A percentile compares a stretch with the other conserved stretches of the same genome.
Conservation (phyloP, 2,888 invertebrate species). For the Drosophila meridionalis region DNA sequence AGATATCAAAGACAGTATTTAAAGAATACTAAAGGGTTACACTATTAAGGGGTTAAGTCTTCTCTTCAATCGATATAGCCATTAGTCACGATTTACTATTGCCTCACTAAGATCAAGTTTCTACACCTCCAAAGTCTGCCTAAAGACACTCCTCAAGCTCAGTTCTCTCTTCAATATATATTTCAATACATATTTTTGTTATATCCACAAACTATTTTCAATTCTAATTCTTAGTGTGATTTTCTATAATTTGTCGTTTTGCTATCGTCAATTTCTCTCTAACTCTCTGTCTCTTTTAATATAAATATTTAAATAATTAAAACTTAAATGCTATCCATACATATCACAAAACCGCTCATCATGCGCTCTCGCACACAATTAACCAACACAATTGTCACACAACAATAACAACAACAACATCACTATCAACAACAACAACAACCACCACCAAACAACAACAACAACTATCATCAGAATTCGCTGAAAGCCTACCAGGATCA, state of each 20-base stretch:
- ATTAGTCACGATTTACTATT: no score
- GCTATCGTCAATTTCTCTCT: conserved; percentile 14
- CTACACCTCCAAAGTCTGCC: not conserved
- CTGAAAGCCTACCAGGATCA: conserved; percentile 93
- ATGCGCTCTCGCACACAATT: conserved; percentile 53
- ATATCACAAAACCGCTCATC: conserved; percentile 56
- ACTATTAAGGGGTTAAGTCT: not conserved
- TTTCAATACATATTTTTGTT: not conserved
- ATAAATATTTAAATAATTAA: conserved; percentile 37
- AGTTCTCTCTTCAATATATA: conserved; percentile 8
- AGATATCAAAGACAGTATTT: not conserved
- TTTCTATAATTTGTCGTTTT: conserved; percentile 29
- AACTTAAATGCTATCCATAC: conserved; percentile 67
- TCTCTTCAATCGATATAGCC: not conserved
- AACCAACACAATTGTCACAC: conserved; percentile 37
- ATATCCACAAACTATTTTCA: not conserved
- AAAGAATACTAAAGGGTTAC: no score
- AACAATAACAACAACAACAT: conserved; percentile 35
- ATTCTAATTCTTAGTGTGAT: conserved; percentile 10
- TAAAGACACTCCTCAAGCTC: not conserved
- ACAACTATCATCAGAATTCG: conserved; percentile 88
- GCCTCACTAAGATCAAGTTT: not conserved
- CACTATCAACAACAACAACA: conserved; percentile 53
- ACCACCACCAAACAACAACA: conserved; percentile 44
- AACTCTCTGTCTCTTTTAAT: conserved; percentile 31